Conservation (phyloP, 1,140 invertebrate species). For the Arion vulgaris region DNA sequence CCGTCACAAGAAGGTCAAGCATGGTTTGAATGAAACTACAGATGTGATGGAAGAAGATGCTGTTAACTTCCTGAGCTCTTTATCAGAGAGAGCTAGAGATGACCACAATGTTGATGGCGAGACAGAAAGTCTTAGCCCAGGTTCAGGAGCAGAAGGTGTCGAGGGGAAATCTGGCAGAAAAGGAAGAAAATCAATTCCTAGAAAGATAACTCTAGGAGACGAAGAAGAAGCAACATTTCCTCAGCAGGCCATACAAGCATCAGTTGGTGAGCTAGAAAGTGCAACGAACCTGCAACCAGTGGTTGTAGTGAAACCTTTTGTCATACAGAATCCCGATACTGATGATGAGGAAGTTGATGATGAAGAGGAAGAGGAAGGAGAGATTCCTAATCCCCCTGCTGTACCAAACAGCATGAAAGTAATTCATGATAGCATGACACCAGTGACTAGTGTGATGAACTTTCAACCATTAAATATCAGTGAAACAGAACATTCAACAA, state of each 20-base stretch:
- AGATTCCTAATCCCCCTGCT: background rate
- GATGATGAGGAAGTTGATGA: slow-evolving; percentile 33
- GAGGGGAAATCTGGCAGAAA: slow-evolving; percentile 30
- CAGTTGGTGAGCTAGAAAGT: background rate
- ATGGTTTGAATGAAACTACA: slow-evolving; percentile 64
- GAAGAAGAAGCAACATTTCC: background rate
- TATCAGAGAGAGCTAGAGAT: slow-evolving; percentile 53
- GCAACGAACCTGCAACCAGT: too few relatives aligned
- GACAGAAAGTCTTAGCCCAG: background rate
- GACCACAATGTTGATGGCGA: slow-evolving; percentile 37
- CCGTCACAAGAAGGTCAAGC: slow-evolving; percentile 69
- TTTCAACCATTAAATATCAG: slow-evolving; percentile 33
- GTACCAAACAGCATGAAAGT: too few relatives aligned
- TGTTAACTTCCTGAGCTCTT: slow-evolving; percentile 60
- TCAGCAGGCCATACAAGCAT: background rate
- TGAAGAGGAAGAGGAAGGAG: slow-evolving; percentile 2
- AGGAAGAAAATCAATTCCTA: slow-evolving; percentile 33
- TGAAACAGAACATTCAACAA: background rate
- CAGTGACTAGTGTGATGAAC: slow-evolving; percentile 20
- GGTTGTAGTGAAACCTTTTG: slow-evolving; percentile 25
- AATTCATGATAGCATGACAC: background rate
- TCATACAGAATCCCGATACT: slow-evolving; percentile 38
- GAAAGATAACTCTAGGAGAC: slow-evolving; percentile 36
- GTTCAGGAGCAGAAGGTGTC: slow-evolving; percentile 7
- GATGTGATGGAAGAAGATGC: slow-evolving; percentile 66